Conservation (phyloP, 2,113 vertebrate species). For the Pseudorhombus dupliciocellatus region DNA sequence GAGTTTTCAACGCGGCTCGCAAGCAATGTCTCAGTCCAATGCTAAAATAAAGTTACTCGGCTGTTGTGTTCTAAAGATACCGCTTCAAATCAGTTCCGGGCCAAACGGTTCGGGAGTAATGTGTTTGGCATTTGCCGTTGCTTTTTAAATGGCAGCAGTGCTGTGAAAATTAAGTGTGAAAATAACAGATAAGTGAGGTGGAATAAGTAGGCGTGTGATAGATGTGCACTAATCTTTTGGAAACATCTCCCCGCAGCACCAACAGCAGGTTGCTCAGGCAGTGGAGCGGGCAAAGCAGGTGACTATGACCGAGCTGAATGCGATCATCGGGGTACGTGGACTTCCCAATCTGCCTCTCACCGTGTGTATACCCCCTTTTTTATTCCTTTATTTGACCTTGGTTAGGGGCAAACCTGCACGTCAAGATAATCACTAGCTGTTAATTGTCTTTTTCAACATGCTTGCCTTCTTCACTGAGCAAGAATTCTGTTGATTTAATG, state of each 20-base stretch:
- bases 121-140: conserved; percentile 16
- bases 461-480: neutral
- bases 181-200: conserved; percentile 30
- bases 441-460: neutral
- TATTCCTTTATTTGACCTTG: conserved; percentile 74
- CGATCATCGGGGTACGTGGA: conserved; percentile 99
- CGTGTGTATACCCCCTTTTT: conserved; percentile 86
- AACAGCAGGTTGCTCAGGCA: conserved; percentile 98
- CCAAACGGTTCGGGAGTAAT: conserved; percentile 34
- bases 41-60: conserved; percentile 4
- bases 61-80: conserved; percentile 23
- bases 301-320: conserved; percentile 98
- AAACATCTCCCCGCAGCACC: conserved; percentile 87
- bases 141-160: conserved; percentile 19
- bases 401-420: conserved; percentile 77
- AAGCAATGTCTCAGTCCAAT: conserved; percentile 14
- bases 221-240: conserved; percentile 65
- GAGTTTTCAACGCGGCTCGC: conserved; percentile 67
- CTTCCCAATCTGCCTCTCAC: conserved; percentile 88
- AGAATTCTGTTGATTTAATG: conserved; percentile 15
- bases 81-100: neutral
- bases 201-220: conserved; percentile 35
- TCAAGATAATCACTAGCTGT: conserved; percentile 8
- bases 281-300: conserved; percentile 98
- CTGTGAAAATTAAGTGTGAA: conserved; percentile 39